Conservation (phyloP, 2,888 invertebrate genomes). For the Epirrhoe alternata region DNA sequence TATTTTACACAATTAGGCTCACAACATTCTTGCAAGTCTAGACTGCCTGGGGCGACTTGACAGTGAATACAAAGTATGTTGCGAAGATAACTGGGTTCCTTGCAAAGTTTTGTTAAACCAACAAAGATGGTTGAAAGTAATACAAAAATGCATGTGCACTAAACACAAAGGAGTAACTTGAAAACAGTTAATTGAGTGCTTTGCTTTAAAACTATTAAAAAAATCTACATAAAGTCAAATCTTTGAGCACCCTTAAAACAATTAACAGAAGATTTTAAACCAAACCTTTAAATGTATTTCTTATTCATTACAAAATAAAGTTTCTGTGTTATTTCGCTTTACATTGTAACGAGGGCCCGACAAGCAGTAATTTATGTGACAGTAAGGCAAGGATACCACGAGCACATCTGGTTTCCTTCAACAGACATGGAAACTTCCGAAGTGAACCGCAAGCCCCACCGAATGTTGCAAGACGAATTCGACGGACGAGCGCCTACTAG, state of each 20-base stretch:
- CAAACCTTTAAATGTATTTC: background rate
- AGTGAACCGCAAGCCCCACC: slow-evolving; percentile 41
- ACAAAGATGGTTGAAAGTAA: slow-evolving; percentile 10
- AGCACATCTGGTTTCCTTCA: slow-evolving; percentile 69
- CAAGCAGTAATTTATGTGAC: slow-evolving; percentile 70
- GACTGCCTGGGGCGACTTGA: slow-evolving; percentile 32
- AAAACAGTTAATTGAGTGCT: background rate
- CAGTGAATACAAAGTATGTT: slow-evolving; percentile 20
- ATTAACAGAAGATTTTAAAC: background rate
- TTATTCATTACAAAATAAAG: slow-evolving; percentile 53
- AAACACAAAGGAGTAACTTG: slow-evolving; percentile 5
- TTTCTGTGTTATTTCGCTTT: slow-evolving; percentile 57
- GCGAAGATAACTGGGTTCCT: slow-evolving; percentile 17
- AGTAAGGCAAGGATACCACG: slow-evolving; percentile 53
- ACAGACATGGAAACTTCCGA: slow-evolving; percentile 47
- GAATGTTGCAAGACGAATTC: slow-evolving; percentile 36
- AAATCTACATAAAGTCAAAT: background rate
- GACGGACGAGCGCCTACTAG: slow-evolving; percentile 38
- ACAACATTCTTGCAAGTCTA: slow-evolving; percentile 42
- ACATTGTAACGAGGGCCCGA: slow-evolving; percentile 65
- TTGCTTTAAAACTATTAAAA: background rate
- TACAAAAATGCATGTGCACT: background rate
- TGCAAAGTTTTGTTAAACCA: slow-evolving; percentile 9
- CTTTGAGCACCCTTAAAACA: background rate
- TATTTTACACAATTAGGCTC: slow-evolving; percentile 67